Conservation (phyloP, 2,797 vertebrate species). For the Sebastes nivosus region DNA sequence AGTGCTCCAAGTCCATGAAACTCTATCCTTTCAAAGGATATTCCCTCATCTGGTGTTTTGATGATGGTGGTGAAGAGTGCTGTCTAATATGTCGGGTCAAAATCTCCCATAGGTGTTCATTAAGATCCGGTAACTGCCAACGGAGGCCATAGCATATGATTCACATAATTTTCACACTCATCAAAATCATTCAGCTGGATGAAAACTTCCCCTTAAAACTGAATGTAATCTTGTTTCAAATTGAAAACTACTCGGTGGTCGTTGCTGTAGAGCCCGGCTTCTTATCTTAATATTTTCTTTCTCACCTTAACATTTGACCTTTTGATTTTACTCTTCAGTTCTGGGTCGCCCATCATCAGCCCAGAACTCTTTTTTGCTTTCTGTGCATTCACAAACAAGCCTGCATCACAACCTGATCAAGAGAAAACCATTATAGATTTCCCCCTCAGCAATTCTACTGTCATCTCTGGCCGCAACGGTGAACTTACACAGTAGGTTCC, state of each 20-base stretch:
- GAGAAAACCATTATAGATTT: background rate
- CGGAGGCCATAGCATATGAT: too few relatives aligned
- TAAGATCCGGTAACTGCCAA: background rate
- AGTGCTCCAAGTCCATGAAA: background rate
- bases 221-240: background rate
- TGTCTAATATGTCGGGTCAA: too few relatives aligned
- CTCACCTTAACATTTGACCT: background rate
- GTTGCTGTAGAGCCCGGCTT: background rate
- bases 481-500: constrained; percentile 42
- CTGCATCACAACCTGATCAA: background rate
- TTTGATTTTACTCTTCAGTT: background rate
- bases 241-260: background rate
- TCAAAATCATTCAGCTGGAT: background rate
- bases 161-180: too few relatives aligned
- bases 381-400: background rate
- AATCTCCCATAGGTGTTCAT: background rate
- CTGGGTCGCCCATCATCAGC: background rate
- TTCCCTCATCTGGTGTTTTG: background rate
- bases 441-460: background rate
- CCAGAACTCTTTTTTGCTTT: background rate
- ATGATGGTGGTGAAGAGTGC: background rate
- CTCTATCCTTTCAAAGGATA: background rate
- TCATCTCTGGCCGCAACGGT: constrained; percentile 28
- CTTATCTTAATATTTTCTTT: background rate
- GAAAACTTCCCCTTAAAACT: background rate